Conservation (phyloP, 2,797 vertebrate species). For the Chelon labrosus region DNA sequence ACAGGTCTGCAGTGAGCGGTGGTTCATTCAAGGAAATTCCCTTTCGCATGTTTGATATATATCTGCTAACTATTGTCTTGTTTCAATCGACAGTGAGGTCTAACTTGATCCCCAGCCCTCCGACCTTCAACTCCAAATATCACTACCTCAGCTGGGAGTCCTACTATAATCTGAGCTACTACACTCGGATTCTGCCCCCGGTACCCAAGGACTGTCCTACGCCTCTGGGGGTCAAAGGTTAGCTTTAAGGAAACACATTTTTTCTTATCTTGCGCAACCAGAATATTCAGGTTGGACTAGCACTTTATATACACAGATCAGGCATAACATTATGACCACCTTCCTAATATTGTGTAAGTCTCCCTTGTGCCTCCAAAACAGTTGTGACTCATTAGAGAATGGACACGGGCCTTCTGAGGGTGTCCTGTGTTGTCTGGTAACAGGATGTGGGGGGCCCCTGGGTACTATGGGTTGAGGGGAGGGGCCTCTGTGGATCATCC, state of each 20-base stretch:
- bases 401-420: too few species aligned
- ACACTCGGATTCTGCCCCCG: constrained; percentile 92
- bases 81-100: constrained; percentile 86
- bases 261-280: background rate
- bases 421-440: too few species aligned
- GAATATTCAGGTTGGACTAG: too few species aligned
- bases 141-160: constrained; percentile 96
- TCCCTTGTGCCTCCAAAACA: too few species aligned
- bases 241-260: background rate
- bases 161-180: constrained; percentile 93
- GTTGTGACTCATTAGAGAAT: too few species aligned
- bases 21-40: background rate
- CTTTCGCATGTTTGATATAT: background rate
- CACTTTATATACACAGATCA: too few species aligned
- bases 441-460: too few species aligned
- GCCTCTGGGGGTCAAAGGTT: constrained; percentile 94
- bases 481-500: too few species aligned
- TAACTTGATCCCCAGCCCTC: constrained; percentile 93
- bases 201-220: constrained; percentile 92
- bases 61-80: background rate
- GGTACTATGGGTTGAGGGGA: too few species aligned
- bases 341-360: too few species aligned
- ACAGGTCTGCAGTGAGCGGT: constrained; percentile 85
- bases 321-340: too few species aligned
- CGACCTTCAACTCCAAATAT: constrained; percentile 93